A percentile compares a stretch with the other conserved stretches of the same genome.
Evolutionary conservation across 1,140 invertebrate species (phyloP).

Genomic region (Lucilia sericata): DNA sequence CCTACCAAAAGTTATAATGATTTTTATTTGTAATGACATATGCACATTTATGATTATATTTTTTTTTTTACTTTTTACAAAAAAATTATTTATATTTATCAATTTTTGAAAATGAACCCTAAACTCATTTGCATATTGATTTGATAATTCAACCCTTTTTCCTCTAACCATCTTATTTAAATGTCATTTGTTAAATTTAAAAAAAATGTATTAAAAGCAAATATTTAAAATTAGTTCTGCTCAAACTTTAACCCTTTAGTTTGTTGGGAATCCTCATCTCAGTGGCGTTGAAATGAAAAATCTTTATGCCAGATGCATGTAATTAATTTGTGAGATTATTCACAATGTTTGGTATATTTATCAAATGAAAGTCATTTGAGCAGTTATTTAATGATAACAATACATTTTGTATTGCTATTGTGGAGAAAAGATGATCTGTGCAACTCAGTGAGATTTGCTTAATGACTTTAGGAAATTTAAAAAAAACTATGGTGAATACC

Average conservation of each 20-base stretch:
- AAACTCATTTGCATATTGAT: constrained; percentile 33
- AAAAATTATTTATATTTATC: not conserved
- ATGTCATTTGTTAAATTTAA: not conserved
- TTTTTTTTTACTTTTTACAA: not conserved
- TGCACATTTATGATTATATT: constrained; percentile 29
- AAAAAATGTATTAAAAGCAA: not conserved
- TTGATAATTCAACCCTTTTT: constrained; percentile 14
- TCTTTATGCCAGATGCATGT: not conserved
- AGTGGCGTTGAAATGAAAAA: not conserved
- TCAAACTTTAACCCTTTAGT: not conserved
- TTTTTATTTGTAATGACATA: constrained; percentile 40
- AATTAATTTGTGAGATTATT: not conserved
- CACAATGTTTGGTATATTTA: not conserved
- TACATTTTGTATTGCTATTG: too few species aligned
- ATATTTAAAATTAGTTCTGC: not conserved
- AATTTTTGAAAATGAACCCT: constrained; percentile 20
- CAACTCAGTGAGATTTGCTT: too few species aligned
- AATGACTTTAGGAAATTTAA: too few species aligned
- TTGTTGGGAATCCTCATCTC: not conserved
- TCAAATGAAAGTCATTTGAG: too few species aligned
- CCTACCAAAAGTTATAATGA: constrained; percentile 25
- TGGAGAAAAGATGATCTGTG: too few species aligned
- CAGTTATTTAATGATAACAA: too few species aligned
- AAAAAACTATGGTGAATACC: too few species aligned
- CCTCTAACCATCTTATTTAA: not conserved